Percentiles rank a stretch among this genome's conserved stretches.
Evolutionary conservation across 92 coral and sea anemone species (phyloP).

Genomic region (Actinostola sp.): DNA sequence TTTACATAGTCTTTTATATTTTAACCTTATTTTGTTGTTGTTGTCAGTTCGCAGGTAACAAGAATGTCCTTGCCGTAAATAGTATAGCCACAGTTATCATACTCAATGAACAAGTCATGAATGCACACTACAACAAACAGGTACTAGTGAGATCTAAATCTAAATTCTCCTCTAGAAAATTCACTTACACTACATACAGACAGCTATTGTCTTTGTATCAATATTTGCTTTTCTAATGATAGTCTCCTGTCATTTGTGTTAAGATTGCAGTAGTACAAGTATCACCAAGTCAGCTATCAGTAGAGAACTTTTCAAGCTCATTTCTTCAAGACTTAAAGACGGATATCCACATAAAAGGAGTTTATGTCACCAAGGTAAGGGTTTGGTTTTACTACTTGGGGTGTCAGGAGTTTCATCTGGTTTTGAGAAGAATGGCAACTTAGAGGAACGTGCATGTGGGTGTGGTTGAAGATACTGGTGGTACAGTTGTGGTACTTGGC

Average conservation of each 20-base stretch:
- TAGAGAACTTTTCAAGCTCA: slow-evolving; percentile 83
- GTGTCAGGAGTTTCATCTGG: too few relatives aligned
- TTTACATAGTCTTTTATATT: too few relatives aligned
- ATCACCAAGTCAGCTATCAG: slow-evolving; percentile 94
- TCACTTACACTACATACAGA: background rate
- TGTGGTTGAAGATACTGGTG: too few relatives aligned
- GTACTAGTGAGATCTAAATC: slow-evolving; percentile 29
- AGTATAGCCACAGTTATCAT: slow-evolving; percentile 87
- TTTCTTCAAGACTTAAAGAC: slow-evolving; percentile 93
- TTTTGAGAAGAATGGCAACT: too few relatives aligned
- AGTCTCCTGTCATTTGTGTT: too few relatives aligned
- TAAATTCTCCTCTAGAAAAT: background rate
- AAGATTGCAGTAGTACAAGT: slow-evolving; percentile 96
- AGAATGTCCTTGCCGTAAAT: slow-evolving; percentile 89
- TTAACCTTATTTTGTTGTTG: background rate
- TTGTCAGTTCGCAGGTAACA: slow-evolving; percentile 83
- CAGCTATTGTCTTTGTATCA: slow-evolving; percentile 12
- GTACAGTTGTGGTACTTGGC: too few relatives aligned
- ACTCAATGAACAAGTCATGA: slow-evolving; percentile 96
- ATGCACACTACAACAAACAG: slow-evolving; percentile 84
- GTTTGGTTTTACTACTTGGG: background rate
- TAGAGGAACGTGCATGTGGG: too few relatives aligned
- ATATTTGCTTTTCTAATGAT: too few relatives aligned
- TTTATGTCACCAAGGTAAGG: slow-evolving; percentile 87
- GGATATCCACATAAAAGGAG: slow-evolving; percentile 95